Evolutionary conservation across 2,888 invertebrate genomes (phyloP).

Genomic region (Platycheirus rosarum): DNA sequence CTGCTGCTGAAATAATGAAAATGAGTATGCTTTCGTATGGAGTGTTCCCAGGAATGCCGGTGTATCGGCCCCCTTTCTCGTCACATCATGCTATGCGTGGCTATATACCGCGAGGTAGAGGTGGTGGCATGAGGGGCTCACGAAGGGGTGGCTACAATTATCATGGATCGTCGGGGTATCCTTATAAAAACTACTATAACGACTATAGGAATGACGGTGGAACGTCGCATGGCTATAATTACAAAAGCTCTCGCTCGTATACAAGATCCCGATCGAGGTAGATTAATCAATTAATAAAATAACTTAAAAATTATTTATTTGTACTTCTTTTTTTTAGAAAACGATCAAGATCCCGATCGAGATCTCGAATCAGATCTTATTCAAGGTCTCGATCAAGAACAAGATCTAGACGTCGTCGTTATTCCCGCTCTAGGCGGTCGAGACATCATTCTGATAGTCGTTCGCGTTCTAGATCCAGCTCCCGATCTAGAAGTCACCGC

Average conservation of each 20-base stretch:
- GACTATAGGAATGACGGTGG: conserved; percentile 75
- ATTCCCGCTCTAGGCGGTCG: conserved; percentile 76
- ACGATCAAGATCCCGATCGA: conserved; percentile 73
- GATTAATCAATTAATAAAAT: conserved; percentile 7
- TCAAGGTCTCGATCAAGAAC: conserved; percentile 72
- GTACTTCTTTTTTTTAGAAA: conserved; percentile 67
- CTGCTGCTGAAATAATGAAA: conserved; percentile 81
- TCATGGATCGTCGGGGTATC: conserved; percentile 76
- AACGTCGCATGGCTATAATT: conserved; percentile 85
- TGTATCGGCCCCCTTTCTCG: conserved; percentile 77
- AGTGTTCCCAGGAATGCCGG: conserved; percentile 80
- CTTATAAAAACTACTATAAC: conserved; percentile 77
- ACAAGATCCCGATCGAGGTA: conserved; percentile 77
- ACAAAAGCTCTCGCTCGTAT: conserved; percentile 81
- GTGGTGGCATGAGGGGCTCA: conserved; percentile 81
- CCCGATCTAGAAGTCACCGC: conserved; percentile 79
- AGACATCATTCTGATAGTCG: conserved; percentile 80
- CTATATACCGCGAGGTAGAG: conserved; percentile 81
- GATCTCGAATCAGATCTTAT: conserved; percentile 47
- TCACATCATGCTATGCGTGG: conserved; percentile 79
- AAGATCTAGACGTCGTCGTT: conserved; percentile 68
- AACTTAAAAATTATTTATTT: not conserved
- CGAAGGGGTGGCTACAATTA: conserved; percentile 80
- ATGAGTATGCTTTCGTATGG: conserved; percentile 81
- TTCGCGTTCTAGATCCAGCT: conserved; percentile 80